Evolutionary conservation across 2,888 invertebrate species (phyloP).

Genomic region (Electrophaes corylata): DNA sequence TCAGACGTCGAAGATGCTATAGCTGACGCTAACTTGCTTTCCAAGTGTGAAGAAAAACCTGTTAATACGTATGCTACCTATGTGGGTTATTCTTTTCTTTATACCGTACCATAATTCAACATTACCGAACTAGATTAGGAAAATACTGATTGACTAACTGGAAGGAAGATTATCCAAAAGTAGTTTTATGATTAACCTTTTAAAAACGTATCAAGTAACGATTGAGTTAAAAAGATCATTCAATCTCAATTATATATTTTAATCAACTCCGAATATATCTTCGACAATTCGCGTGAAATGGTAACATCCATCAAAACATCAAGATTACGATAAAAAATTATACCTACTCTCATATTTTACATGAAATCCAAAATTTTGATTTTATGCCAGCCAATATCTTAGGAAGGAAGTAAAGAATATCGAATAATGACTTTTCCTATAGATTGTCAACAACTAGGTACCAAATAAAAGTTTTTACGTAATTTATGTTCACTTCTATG

Average conservation of each 20-base stretch:
- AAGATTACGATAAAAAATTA: conserved; percentile 2
- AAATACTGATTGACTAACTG: neutral
- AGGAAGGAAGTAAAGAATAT: neutral
- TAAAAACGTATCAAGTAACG: neutral
- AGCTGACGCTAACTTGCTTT: conserved; percentile 35
- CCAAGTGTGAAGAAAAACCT: conserved; percentile 35
- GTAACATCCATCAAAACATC: neutral
- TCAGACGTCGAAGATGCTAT: conserved; percentile 31
- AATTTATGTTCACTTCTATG: conserved; percentile 24
- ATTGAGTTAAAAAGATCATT: neutral
- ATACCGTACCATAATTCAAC: neutral
- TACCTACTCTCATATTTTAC: neutral
- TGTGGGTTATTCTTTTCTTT: conserved; percentile 12
- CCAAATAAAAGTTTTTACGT: conserved; percentile 15
- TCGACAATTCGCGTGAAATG: neutral
- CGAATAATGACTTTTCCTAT: neutral
- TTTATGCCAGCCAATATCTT: neutral
- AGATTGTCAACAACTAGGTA: neutral
- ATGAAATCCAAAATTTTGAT: neutral
- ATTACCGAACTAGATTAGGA: neutral
- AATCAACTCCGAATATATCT: neutral
- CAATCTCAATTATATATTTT: neutral
- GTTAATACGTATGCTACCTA: conserved; percentile 30
- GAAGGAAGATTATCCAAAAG: neutral
- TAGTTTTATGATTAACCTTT: neutral